Base-by-base conservation (phyloP, 64 coral and sea anemone genomes). In the Catalaphyllia jardinei region DNA sequence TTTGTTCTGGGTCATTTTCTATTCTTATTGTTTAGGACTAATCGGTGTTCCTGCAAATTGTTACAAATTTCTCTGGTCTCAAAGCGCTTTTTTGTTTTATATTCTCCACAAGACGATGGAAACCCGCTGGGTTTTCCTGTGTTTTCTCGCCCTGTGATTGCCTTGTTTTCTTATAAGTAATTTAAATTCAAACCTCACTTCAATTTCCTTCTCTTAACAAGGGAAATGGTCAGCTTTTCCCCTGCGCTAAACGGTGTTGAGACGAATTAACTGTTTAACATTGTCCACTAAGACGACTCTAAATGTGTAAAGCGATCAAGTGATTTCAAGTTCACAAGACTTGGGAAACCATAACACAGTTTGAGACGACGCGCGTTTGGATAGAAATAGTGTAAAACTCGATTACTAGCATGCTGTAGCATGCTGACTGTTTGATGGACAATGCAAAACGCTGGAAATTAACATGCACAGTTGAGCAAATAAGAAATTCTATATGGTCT, bases 391-490 rank as follows among this genome's bases (percentile, higher is more conserved):
- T 27, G 22, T 24, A 69, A 69, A 69, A n/a, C 22, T 69, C 65
- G 65, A 69, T 27, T 27, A n/a, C 50, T 6, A 79, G 16, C 8
- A 14, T 31, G 16, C 18, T 7, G 42, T 46, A 49, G 59, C 80
- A 35, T 85, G 81, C 39, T 85, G 81, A 11, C 19, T 71, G 63
- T 42, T 57, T 85, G 62, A 85, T 16, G 81, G 63, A 85, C 81
- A 85, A 85, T 85, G 29, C 19, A 67, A 4, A 69, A 25, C 10
- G 81, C 62, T 71, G 81, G 38, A 85, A 71, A 85, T 85, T 85
- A 85, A 71, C 81, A 85, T 71, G 31, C 81, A 85, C 81, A 85
- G 81, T 85, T 85, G 81, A 46, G n/a, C 81, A 85, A 85, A 85
- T 85, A 85, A 15, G 81, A 51, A 69, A 85, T 85, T 71, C 39